A percentile compares a stretch with the other conserved stretches of the same genome.
Evolutionary conservation across 2,888 invertebrate genomes (phyloP).

Genomic region (Sylvicola fuscatus): DNA sequence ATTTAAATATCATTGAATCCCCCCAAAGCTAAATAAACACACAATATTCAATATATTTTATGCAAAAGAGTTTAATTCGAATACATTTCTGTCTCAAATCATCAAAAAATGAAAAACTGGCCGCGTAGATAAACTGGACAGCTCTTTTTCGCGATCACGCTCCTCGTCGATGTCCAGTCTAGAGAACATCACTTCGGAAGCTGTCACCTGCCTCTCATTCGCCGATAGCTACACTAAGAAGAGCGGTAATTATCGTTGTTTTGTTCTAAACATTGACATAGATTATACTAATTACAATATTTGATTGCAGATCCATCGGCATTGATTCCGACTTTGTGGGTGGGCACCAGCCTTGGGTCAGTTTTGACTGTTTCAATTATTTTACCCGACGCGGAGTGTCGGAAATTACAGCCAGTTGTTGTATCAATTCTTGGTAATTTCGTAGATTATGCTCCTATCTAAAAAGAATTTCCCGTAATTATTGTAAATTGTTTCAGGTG

Average conservation of each 20-base stretch:
- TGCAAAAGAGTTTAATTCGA: no score
- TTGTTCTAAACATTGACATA: no score
- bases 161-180: slow-evolving; percentile 96
- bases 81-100: no score
- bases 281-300: no score
- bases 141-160: slow-evolving; percentile 87
- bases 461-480: not conserved
- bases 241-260: slow-evolving; percentile 46
- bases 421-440: slow-evolving; percentile 67
- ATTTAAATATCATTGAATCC: no score
- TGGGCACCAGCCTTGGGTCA: slow-evolving; percentile 93
- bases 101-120: slow-evolving; percentile 21
- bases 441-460: not conserved
- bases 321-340: slow-evolving; percentile 82
- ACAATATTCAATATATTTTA: no score
- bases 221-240: slow-evolving; percentile 89
- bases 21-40: no score
- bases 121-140: slow-evolving; percentile 90
- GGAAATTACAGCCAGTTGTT: slow-evolving; percentile 69
- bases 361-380: slow-evolving; percentile 82
- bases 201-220: slow-evolving; percentile 88
- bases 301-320: slow-evolving; percentile 78
- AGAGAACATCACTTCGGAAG: slow-evolving; percentile 91
- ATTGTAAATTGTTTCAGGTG: slow-evolving; percentile 38
- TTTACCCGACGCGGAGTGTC: slow-evolving; percentile 56